A percentile compares a stretch with the other conserved stretches of the same genome.
Evolutionary conservation across 1,140 invertebrate species (phyloP).

Genomic region (Drosophila mayri): DNA sequence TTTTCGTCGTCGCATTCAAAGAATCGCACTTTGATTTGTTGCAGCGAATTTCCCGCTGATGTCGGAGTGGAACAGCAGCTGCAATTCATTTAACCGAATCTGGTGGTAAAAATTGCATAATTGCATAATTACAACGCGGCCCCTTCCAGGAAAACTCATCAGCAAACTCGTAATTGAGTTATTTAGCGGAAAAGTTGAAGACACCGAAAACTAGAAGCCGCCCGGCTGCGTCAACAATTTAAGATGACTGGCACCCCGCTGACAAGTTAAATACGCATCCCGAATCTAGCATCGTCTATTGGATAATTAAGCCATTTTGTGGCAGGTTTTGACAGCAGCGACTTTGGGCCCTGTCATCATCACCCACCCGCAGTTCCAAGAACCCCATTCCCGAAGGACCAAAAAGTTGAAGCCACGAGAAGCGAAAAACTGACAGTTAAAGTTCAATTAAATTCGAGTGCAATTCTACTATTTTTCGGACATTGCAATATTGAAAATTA

Average conservation of each 20-base stretch:
- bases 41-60: slow-evolving; percentile 36
- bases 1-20: slow-evolving; percentile 53
- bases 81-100: slow-evolving; percentile 63
- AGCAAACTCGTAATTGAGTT: slow-evolving; percentile 61
- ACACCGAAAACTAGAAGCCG: slow-evolving; percentile 15
- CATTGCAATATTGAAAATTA: slow-evolving; percentile 70
- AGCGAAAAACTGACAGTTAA: slow-evolving; percentile 56
- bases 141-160: background rate
- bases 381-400: background rate
- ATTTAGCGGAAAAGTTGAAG: slow-evolving; percentile 64
- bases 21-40: slow-evolving; percentile 69
- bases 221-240: slow-evolving; percentile 45
- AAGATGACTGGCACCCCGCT: slow-evolving; percentile 71
- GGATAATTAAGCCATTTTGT: slow-evolving; percentile 82
- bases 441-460: slow-evolving; percentile 75
- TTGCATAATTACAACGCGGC: slow-evolving; percentile 60
- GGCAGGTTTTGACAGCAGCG: slow-evolving; percentile 76
- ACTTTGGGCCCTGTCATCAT: slow-evolving; percentile 72
- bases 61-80: slow-evolving; percentile 47
- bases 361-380: background rate
- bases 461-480: slow-evolving; percentile 47
- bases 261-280: slow-evolving; percentile 67
- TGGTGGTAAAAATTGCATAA: slow-evolving; percentile 55
- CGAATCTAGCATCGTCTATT: slow-evolving; percentile 67
- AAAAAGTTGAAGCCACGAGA: background rate